These are phyloP conservation scores for Monochamus alternatus DNA, from an alignment of 2,888 invertebrate genomes.

Conservation along the genomic window DNA sequence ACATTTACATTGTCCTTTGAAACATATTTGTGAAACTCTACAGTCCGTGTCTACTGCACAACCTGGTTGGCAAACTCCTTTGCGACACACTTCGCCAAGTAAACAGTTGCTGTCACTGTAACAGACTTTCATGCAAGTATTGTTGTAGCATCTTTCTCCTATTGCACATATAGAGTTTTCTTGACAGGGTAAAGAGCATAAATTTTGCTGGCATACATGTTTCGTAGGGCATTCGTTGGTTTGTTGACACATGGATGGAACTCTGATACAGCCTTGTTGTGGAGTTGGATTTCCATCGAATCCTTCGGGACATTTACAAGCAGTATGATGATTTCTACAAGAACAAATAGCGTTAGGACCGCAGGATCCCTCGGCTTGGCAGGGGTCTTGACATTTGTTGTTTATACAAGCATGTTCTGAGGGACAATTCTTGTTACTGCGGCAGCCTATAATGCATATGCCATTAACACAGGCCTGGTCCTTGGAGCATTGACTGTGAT, in stretches of 20 bases:
- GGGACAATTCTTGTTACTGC: slow-evolving; percentile 87
- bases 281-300: slow-evolving; percentile 91
- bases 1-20: slow-evolving; percentile 84
- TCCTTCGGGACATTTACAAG: slow-evolving; percentile 87
- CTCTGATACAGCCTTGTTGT: slow-evolving; percentile 90
- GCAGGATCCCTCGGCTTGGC: slow-evolving; percentile 82
- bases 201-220: slow-evolving; percentile 84
- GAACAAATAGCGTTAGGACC: slow-evolving; percentile 90
- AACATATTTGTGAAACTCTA: slow-evolving; percentile 83
- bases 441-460: slow-evolving; percentile 87
- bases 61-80: slow-evolving; percentile 86
- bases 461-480: slow-evolving; percentile 88
- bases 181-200: slow-evolving; percentile 86
- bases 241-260: slow-evolving; percentile 80
- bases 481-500: slow-evolving; percentile 85
- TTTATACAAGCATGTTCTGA: slow-evolving; percentile 86
- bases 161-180: slow-evolving; percentile 84
- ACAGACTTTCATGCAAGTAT: slow-evolving; percentile 88
- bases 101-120: slow-evolving; percentile 92
- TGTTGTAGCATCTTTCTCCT: slow-evolving; percentile 87
- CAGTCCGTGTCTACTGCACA: slow-evolving; percentile 89
- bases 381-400: slow-evolving; percentile 89
- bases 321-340: slow-evolving; percentile 81
- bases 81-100: slow-evolving; percentile 89
- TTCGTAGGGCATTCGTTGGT: slow-evolving; percentile 83